Evolutionary conservation across 1,140 invertebrate genomes (phyloP), one percentile per base, ranked within the genome.

Genomic region (Ectropis grisescens): DNA sequence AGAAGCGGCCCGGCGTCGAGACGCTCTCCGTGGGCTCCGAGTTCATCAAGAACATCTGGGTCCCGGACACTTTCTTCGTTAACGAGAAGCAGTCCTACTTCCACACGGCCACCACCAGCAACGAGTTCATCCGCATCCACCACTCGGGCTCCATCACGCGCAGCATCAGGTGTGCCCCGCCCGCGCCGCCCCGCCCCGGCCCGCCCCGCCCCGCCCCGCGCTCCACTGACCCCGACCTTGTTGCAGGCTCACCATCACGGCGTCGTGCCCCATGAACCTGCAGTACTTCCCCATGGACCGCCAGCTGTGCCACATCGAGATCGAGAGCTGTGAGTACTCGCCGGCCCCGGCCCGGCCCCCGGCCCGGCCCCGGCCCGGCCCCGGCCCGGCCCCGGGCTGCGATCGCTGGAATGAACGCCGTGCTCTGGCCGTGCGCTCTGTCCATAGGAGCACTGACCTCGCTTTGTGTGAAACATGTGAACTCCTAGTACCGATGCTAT

Each of bases 61-160:
- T 98, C 67, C 97, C 97, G 49, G 96, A 98, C 84, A 98, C 96
- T 47, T 97, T 97, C 86, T 98, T 98, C 86, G 96, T 94, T 58
- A 98, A 98, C 83, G 96, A 98, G 85, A 98, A 98, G 86, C 95
- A 96, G 84, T 97, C 95, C 42, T 97, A 97, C 86, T 98, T 98
- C 86, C 97, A 98, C 86, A 93, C 94, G 83, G 95, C 96, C 49
- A 98, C 96, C 70, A 97, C 96, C 62, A 95, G 92, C 84, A 97
- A 98, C 86, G 95, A 97, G 86, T 97, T 98, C 87, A 95, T 98
- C 84, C 88, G 96, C 55, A 97, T 98, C 74, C 92, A 95, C 84
- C 91, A 95, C 82, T 94, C 93, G 44, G 96, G 96, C 58, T 93
- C 93, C 71, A 96, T 98, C 61, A 94, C 96, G 47, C 89, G 95